phyloP scores from a whole-genome alignment of 2,888 invertebrate species.

The Troilus luridus region DNA sequence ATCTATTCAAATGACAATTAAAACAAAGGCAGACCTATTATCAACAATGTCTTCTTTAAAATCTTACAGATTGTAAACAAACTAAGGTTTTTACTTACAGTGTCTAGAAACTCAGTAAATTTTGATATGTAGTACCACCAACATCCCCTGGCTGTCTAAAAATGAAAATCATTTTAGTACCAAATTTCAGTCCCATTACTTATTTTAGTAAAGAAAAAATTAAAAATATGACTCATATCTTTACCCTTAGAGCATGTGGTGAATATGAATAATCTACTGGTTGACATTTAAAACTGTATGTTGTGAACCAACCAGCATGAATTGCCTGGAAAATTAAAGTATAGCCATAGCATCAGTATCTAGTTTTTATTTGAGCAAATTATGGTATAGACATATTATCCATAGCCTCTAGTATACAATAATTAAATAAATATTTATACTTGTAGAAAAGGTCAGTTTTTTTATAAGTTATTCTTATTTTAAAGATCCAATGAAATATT shows the following conservation, averaged over 20 bases:
- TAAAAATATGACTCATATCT: conserved; percentile 67
- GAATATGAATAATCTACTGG: conserved; percentile 87
- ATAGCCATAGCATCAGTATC: too few species aligned
- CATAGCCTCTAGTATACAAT: too few species aligned
- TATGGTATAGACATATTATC: too few species aligned
- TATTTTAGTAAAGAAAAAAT: too few species aligned
- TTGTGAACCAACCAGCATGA: conserved; percentile 82
- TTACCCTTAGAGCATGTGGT: conserved; percentile 84
- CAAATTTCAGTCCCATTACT: neutral
- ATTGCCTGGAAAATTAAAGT: conserved; percentile 75
- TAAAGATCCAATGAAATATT: neutral
- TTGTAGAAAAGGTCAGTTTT: neutral
- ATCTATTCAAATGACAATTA: too few species aligned
- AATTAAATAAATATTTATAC: neutral
- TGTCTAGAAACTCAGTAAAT: conserved; percentile 94
- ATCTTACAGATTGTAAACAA: neutral
- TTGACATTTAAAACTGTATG: conserved; percentile 92
- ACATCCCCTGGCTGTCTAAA: conserved; percentile 85
- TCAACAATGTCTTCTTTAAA: neutral
- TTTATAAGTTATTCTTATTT: neutral
- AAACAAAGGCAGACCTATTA: too few species aligned
- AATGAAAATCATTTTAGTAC: conserved; percentile 60
- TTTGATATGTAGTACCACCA: conserved; percentile 97
- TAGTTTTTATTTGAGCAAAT: too few species aligned
- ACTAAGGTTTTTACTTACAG: conserved; percentile 72